These are phyloP conservation scores for Rhinogobio ventralis DNA, from an alignment of 2,797 vertebrate species.

Conservation along the genomic window DNA sequence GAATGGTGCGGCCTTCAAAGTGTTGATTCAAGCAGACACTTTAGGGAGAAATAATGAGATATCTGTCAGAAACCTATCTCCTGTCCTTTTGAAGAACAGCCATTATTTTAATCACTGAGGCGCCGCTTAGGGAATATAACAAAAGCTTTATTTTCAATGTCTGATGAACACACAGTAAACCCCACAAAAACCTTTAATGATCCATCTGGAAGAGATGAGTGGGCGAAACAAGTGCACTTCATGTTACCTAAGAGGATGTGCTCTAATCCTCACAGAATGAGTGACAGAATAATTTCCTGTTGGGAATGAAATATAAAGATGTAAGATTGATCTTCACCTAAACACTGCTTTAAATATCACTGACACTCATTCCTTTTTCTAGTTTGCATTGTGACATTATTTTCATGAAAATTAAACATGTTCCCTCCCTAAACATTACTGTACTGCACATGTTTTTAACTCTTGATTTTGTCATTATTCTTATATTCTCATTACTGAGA, in stretches of 20 bases:
- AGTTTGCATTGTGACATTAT: neutral
- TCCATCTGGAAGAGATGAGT: slow-evolving; percentile 11
- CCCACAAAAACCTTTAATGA: slow-evolving; percentile 13
- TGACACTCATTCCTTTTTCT: neutral
- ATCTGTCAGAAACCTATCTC: slow-evolving; percentile 15
- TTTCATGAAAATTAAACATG: neutral
- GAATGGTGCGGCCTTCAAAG: slow-evolving; percentile 3
- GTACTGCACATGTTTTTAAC: neutral
- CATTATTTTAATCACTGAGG: slow-evolving; percentile 11
- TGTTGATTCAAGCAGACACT: slow-evolving; percentile 19
- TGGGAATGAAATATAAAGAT: neutral
- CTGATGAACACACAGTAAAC: slow-evolving; percentile 13
- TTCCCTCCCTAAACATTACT: neutral
- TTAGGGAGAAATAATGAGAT: slow-evolving; percentile 22
- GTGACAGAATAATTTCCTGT: neutral
- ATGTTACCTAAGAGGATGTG: slow-evolving; percentile 16
- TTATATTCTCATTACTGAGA: neutral
- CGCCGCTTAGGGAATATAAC: neutral
- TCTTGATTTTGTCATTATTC: neutral
- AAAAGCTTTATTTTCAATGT: neutral
- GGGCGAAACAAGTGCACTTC: slow-evolving; percentile 18
- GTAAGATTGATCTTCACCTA: neutral
- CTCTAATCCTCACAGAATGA: slow-evolving; percentile 2
- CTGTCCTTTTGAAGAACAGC: neutral
- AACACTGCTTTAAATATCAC: slow-evolving; percentile 3